Evolutionary conservation across 1,140 invertebrate species (phyloP).

Genomic region (Liolophura sinensis): DNA sequence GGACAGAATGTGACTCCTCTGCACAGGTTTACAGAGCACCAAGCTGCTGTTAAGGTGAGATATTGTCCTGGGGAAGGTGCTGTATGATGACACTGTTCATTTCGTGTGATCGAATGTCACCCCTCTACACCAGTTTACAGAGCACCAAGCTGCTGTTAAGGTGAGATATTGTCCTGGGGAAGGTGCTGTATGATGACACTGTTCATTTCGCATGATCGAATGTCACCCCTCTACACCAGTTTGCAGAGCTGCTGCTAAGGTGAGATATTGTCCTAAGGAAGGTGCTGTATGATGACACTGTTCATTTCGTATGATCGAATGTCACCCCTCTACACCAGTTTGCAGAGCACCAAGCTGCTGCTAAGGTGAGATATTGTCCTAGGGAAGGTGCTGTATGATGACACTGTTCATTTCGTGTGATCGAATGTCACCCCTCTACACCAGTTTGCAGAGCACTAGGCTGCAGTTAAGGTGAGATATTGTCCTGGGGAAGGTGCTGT

Average conservation of each 20-base stretch:
- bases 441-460: conserved; percentile 51
- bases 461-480: conserved; percentile 63
- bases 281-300: no score
- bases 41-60: conserved; percentile 63
- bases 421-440: conserved; percentile 25
- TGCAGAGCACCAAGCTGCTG: conserved; percentile 59
- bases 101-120: no score
- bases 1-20: conserved; percentile 21
- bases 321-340: conserved; percentile 30
- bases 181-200: no score
- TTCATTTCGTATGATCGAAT: no score
- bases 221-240: conserved; percentile 27
- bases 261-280: no score
- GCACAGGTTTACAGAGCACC: conserved; percentile 45
- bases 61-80: neutral
- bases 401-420: no score
- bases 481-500: no score
- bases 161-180: no score
- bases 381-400: no score
- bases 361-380: conserved; percentile 56
- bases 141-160: conserved; percentile 63
- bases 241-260: conserved; percentile 62
- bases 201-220: no score
- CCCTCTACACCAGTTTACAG: conserved; percentile 39
- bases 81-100: no score